These are phyloP conservation scores for Chrysodeixis includens DNA, from an alignment of 2,888 invertebrate genomes.

Conservation along the genomic window DNA sequence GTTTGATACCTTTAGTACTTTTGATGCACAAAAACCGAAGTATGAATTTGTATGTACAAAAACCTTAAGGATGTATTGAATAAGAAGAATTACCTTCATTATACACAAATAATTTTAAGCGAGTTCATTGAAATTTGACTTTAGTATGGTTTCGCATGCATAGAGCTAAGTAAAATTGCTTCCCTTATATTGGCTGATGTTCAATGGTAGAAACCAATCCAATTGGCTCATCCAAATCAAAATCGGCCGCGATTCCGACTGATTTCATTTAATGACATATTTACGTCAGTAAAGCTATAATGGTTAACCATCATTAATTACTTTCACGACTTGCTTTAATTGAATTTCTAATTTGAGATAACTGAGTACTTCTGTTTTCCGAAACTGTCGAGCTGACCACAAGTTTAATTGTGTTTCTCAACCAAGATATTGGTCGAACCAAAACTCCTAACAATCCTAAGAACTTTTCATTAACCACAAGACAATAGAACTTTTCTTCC, in stretches of 20 bases:
- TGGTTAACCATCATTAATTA: background rate
- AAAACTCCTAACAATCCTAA: constrained; percentile 49
- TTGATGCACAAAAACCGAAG: no score
- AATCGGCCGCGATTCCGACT: background rate
- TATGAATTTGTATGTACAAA: no score
- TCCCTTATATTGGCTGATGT: background rate
- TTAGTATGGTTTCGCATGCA: background rate
- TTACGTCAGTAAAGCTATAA: background rate
- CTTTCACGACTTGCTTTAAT: background rate
- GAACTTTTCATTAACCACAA: constrained; percentile 51
- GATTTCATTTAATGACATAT: background rate
- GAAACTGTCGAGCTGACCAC: constrained; percentile 58
- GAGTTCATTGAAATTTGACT: background rate
- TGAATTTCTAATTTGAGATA: constrained; percentile 25
- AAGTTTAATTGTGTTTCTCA: constrained; percentile 69
- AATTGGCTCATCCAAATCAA: background rate
- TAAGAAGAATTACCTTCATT: background rate
- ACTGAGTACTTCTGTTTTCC: constrained; percentile 8
- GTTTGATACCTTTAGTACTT: no score
- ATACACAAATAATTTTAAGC: background rate
- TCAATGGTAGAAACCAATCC: no score
- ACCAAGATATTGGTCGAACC: constrained; percentile 60
- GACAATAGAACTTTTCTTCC: constrained; percentile 56
- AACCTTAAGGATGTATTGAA: no score
- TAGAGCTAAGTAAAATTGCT: background rate